Evolutionary conservation across 2,888 invertebrate genomes (phyloP).

Genomic region (Oligia latruncula): DNA sequence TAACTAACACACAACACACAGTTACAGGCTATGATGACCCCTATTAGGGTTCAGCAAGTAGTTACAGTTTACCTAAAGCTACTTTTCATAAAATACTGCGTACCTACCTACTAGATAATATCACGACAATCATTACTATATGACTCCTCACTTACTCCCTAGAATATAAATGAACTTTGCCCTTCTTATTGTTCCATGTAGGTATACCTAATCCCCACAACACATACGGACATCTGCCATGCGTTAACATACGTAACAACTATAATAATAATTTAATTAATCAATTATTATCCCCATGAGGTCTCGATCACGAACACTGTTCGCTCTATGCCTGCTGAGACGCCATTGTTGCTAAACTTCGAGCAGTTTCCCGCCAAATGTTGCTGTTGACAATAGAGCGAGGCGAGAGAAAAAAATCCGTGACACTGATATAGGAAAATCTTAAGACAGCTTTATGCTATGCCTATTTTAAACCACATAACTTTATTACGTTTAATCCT

Average conservation of each 20-base stretch:
- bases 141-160: neutral
- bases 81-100: neutral
- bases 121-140: neutral
- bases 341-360: slow-evolving; percentile 56
- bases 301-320: slow-evolving; percentile 47
- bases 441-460: neutral
- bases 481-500: neutral
- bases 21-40: too few species aligned
- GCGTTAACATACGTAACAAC: slow-evolving; percentile 50
- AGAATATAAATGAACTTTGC: neutral
- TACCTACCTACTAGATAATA: neutral
- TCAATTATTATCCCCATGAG: slow-evolving; percentile 66
- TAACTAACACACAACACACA: too few species aligned
- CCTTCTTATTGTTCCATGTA: slow-evolving; percentile 4
- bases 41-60: too few species aligned
- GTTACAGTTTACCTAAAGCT: too few species aligned
- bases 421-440: neutral
- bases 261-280: slow-evolving; percentile 67
- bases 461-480: neutral
- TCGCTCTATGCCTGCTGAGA: slow-evolving; percentile 61
- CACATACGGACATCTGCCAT: slow-evolving; percentile 52
- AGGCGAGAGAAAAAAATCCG: neutral
- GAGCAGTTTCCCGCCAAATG: slow-evolving; percentile 62
- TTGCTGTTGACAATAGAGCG: slow-evolving; percentile 32
- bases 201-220: slow-evolving; percentile 26